Base-by-base conservation (phyloP, 2,113 vertebrate genomes). In the Emydura subglobosa region DNA sequence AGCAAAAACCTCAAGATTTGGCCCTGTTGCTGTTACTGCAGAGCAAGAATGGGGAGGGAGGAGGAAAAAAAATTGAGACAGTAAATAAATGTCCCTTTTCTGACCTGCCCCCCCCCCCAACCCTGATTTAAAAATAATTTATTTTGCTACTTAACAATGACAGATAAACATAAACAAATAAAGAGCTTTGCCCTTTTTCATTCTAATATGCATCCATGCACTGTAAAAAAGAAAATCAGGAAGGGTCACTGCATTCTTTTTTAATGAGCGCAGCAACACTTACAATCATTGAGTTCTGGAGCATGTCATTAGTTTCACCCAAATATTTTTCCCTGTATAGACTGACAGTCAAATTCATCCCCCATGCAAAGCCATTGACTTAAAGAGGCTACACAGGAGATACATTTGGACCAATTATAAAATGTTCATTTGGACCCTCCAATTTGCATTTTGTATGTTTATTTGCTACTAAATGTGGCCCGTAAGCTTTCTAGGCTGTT, bases 21-120 rank as follows among this genome's bases (percentile, higher is more conserved):
- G 47, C 83, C 14, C 5, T 0, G 2, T 50, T 14, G 13, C 61
- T 29, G 19, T 3, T 34, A 7, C 17, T 0, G 0, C 12, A 21
- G 55, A n/a, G n/a, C 10, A 25, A 83, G 59, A 80, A 72, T 21
- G 8, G 55, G 65, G 19, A 0, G 0, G 50, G 10, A 12, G 25
- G 13, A 76, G 24, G n/a, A 29, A 61, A 68, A 22, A 86, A 76
- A 8, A 11, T 44, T 9, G 24, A 76, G 42, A 47, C 12, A 72
- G 5, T 55, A 49, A 10, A 72, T 5, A 5, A 89, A 16, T 25
- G 4, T 10, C 87, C 22, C 39, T 90, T 90, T 44, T 24, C 10
- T 1, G 79, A 25, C 4, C 24, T 12, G 50, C 50, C 78, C n/a
- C 21, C 4, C 83, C 50, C 22, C 27, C 39, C 5, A 1, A 25